Percentiles rank a stretch among this genome's conserved stretches.
phyloP scores from a whole-genome alignment of 2,888 invertebrate genomes.

The Drosophila maculinotata region DNA sequence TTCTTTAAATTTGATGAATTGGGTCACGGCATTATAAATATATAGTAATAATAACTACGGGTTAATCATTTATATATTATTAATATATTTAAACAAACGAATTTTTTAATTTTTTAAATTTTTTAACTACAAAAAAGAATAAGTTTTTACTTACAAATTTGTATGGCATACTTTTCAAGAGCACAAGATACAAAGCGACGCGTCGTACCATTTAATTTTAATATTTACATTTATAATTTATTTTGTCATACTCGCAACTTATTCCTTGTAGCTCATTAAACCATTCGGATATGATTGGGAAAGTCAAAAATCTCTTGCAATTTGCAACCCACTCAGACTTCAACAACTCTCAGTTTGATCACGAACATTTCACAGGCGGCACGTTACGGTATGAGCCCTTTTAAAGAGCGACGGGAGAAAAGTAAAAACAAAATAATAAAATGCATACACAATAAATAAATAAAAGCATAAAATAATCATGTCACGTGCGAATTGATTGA shows the following conservation, averaged over 20 bases:
- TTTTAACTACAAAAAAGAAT: no score
- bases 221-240: no score
- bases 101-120: no score
- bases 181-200: no score
- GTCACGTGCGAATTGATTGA: slow-evolving; percentile 83
- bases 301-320: neutral
- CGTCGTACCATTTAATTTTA: no score
- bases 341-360: slow-evolving; percentile 19
- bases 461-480: slow-evolving; percentile 79
- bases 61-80: no score
- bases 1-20: neutral
- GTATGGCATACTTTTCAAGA: no score
- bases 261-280: slow-evolving; percentile 12
- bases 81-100: no score
- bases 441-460: slow-evolving; percentile 72
- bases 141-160: no score
- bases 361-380: slow-evolving; percentile 11
- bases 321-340: slow-evolving; percentile 7
- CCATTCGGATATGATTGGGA: slow-evolving; percentile 1
- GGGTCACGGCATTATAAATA: no score
- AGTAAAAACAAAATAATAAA: slow-evolving; percentile 48
- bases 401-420: slow-evolving; percentile 22
- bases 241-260: no score
- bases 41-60: no score
- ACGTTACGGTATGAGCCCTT: slow-evolving; percentile 22